Evolutionary conservation across 2,888 invertebrate species (phyloP).

Genomic region (Lasioglossum calceatum): DNA sequence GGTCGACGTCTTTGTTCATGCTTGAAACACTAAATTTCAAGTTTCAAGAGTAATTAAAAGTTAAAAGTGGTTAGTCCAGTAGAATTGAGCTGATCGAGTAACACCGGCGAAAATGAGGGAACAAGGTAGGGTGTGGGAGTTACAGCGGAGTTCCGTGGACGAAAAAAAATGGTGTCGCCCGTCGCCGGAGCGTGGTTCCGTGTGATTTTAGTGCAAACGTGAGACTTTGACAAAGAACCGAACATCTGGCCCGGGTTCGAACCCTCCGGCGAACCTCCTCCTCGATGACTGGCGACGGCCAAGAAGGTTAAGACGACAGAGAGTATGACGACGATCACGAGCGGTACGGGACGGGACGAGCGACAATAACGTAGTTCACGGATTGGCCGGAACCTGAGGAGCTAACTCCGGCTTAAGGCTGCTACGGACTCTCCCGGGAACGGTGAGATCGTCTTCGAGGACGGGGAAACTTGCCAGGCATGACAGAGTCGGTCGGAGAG

Average conservation of each 20-base stretch:
- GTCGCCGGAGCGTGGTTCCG: slow-evolving; percentile 9
- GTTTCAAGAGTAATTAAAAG: too few relatives aligned
- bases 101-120: neutral
- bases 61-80: neutral
- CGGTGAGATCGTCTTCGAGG: slow-evolving; percentile 57
- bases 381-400: slow-evolving; percentile 53
- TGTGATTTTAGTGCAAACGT: slow-evolving; percentile 55
- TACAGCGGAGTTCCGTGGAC: neutral
- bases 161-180: neutral
- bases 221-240: slow-evolving; percentile 42
- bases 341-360: slow-evolving; percentile 22
- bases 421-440: slow-evolving; percentile 59
- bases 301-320: slow-evolving; percentile 18
- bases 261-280: slow-evolving; percentile 42
- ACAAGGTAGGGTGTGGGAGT: neutral
- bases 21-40: too few relatives aligned
- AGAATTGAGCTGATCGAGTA: neutral
- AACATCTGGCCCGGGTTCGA: slow-evolving; percentile 36
- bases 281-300: slow-evolving; percentile 18
- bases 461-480: slow-evolving; percentile 53
- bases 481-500: slow-evolving; percentile 18
- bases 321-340: slow-evolving; percentile 28
- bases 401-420: slow-evolving; percentile 61
- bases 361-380: slow-evolving; percentile 46
- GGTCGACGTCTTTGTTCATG: too few relatives aligned